Base-by-base conservation (phyloP, 2,888 invertebrate genomes). In the Pollenia griseotomentosa region DNA sequence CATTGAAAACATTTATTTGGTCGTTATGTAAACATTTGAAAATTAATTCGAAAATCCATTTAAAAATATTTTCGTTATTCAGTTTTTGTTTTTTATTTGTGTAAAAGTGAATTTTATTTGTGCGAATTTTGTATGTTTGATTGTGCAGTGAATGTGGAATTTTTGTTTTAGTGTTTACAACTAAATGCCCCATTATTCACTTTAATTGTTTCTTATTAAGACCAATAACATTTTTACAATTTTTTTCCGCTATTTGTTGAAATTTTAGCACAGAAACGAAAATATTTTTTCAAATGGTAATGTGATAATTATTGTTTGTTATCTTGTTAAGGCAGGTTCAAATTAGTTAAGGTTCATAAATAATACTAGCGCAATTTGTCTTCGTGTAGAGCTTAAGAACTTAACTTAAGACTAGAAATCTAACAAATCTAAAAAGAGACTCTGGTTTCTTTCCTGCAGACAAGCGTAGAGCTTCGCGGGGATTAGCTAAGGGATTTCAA, bases 1-100 rank as follows among this genome's bases (percentile, higher is more conserved):
- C 80, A 84, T 70, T 85, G 70, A 80, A 85, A 85, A 80, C 85
- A 80, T 80, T 85, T 59, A 61, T 63, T 80, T 75, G 85, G 80
- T 80, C 80, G 85, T 80, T 85, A 55, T 75, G 75, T 85, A 85
- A 85, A 80, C 85, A 85, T 75, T 80, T 57, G 68, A 46, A 73
- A 79, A 79, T 68, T 84, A 84, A 84, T 84, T 84, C 59, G 78
- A 84, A 84, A 83, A 78, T 53, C 23, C 63, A 83, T 83, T 83
- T 53, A 70, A 83, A 66, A 70, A 63, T 66, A 55, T 66, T 14
- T 80, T 59, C 48, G 16, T 68, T 10, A 1, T 70, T 6, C 33
- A 33, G 33, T 33, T 33, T 33, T 33, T 33, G 5, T 70, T 59
- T 42, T 71, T 33, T 63, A 10, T 65, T 46, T 23, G 10, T 12